phyloP scores from a whole-genome alignment of 2,113 vertebrate genomes.

The Megalops atlanticus region DNA sequence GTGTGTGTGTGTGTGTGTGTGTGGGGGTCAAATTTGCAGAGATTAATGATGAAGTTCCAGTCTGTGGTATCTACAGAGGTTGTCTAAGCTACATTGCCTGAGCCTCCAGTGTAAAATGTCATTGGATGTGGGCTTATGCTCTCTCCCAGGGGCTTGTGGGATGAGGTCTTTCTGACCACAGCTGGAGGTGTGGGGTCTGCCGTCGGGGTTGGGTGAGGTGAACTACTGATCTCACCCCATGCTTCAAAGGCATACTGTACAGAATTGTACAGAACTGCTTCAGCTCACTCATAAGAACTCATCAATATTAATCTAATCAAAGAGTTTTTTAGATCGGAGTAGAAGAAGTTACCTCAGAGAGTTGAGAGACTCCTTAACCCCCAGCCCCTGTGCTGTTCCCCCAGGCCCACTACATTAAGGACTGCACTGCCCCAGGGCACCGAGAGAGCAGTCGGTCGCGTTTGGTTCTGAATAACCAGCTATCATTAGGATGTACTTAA shows the following conservation, averaged over 20 bases:
- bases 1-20: background rate
- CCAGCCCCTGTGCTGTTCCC: conserved; percentile 52
- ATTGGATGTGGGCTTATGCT: conserved; percentile 22
- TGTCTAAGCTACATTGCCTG: conserved; percentile 51
- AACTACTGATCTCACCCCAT: conserved; percentile 54
- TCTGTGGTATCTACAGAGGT: background rate
- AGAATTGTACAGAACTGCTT: background rate
- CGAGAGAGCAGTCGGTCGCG: conserved; percentile 66
- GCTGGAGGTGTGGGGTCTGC: background rate
- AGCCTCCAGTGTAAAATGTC: too few relatives aligned
- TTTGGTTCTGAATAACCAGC: conserved; percentile 70
- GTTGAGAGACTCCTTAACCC: conserved; percentile 61
- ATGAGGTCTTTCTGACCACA: conserved; percentile 58
- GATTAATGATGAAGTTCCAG: conserved; percentile 9
- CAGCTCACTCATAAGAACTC: background rate
- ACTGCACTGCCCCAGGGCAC: conserved; percentile 64
- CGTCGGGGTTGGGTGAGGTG: conserved; percentile 26
- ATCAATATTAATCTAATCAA: too few relatives aligned
- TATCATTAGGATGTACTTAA: conserved; percentile 37
- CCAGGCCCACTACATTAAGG: conserved; percentile 68
- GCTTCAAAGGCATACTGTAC: background rate
- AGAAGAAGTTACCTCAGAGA: too few relatives aligned
- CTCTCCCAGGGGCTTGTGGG: conserved; percentile 14
- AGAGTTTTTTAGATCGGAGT: too few relatives aligned
- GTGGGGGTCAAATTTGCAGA: background rate